Percentiles rank a stretch among this genome's conserved stretches.
phyloP scores from a whole-genome alignment of 2,888 invertebrate genomes.

The Galerucella nymphaeae region DNA sequence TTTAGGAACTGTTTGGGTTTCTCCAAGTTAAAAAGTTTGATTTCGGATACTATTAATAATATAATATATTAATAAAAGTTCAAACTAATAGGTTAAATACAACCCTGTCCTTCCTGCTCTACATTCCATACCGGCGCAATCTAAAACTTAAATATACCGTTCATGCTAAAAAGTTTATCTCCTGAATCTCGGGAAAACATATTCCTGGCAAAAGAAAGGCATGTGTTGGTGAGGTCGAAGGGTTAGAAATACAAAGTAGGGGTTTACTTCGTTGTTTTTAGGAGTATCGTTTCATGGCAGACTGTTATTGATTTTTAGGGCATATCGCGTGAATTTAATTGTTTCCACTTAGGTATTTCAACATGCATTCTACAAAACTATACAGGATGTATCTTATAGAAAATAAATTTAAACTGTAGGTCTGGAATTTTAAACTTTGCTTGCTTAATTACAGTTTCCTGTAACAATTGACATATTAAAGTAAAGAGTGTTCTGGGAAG shows the following conservation, averaged over 20 bases:
- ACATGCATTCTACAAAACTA: conserved; percentile 27
- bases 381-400: background rate
- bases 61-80: background rate
- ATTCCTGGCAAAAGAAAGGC: conserved; percentile 23
- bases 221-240: conserved; percentile 3
- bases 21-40: too few relatives aligned
- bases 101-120: conserved; percentile 5
- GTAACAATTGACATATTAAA: too few relatives aligned
- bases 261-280: conserved; percentile 36
- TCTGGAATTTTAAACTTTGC: too few relatives aligned
- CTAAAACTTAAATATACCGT: conserved; percentile 32
- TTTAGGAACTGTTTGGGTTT: too few relatives aligned
- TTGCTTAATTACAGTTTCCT: too few relatives aligned
- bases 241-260: conserved; percentile 13
- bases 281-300: conserved; percentile 36
- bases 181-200: conserved; percentile 29
- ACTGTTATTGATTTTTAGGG: conserved; percentile 39
- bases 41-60: too few relatives aligned
- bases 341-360: conserved; percentile 43
- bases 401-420: background rate
- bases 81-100: background rate
- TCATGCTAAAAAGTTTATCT: conserved; percentile 35
- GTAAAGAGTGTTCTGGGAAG: too few relatives aligned
- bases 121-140: conserved; percentile 18
- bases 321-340: conserved; percentile 46